Percentiles rank a stretch among this genome's conserved stretches.
Conservation (phyloP, 2,797 vertebrate genomes). For the Nyctalus aviator region DNA sequence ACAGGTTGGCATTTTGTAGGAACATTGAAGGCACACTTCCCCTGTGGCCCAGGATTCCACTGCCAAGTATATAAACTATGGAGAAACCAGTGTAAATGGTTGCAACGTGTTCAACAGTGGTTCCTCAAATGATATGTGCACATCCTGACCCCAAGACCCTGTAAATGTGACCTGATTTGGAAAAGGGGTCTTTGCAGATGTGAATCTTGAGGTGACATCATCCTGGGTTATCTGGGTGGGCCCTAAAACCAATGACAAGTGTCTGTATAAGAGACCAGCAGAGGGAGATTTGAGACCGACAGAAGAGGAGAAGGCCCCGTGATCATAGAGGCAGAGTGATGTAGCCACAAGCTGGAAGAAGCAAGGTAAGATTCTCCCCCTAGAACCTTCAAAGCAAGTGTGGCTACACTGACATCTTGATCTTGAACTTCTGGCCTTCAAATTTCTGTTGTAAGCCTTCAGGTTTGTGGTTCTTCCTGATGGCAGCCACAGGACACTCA, state of each 20-base stretch:
- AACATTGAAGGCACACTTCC: background rate
- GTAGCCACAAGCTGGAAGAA: background rate
- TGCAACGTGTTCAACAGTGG: background rate
- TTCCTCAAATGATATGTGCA: background rate
- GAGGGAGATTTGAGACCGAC: background rate
- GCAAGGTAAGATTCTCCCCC: too few relatives aligned
- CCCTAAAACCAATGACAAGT: background rate
- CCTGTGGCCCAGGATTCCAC: background rate
- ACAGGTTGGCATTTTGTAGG: background rate
- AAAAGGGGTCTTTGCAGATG: background rate
- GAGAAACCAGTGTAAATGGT: background rate
- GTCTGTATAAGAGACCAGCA: background rate
- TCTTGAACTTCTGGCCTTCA: background rate
- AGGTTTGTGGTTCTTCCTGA: background rate
- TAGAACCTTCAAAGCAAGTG: background rate
- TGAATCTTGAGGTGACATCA: background rate
- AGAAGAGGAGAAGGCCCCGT: background rate
- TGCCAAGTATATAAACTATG: background rate
- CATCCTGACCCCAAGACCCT: background rate
- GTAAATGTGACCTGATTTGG: constrained; percentile 1
- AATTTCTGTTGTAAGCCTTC: background rate
- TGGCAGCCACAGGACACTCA: background rate
- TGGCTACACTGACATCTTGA: background rate
- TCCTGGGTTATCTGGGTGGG: background rate
- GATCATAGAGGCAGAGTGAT: background rate